phyloP scores from a whole-genome alignment of 2,888 invertebrate species.

The Drosophila ustulata region DNA sequence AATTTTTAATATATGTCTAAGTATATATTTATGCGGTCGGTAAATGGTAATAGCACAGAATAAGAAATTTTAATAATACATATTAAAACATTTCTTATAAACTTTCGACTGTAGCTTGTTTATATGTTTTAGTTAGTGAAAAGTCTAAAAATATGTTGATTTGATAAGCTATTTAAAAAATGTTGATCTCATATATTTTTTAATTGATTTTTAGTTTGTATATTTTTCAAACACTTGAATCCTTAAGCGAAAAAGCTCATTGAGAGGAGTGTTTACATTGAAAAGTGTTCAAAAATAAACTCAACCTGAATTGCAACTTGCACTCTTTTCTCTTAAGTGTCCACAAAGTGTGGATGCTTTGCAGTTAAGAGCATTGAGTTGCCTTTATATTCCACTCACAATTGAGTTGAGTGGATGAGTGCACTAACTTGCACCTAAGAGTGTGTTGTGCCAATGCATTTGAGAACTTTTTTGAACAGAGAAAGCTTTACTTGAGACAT shows the following conservation, averaged over 20 bases:
- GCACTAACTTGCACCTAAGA: conserved; percentile 34
- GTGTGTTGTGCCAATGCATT: conserved; percentile 13
- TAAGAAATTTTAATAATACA: too few species aligned
- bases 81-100: too few species aligned
- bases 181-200: too few species aligned
- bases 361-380: conserved; percentile 20
- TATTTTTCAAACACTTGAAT: too few species aligned
- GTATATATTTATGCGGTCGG: too few species aligned
- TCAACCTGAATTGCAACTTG: not conserved
- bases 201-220: too few species aligned
- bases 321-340: conserved; percentile 33
- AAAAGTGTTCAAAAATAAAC: not conserved
- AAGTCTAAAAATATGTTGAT: too few species aligned
- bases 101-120: too few species aligned
- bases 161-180: too few species aligned
- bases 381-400: conserved; percentile 11
- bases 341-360: conserved; percentile 5
- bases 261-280: not conserved
- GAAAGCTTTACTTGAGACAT: conserved; percentile 6
- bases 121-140: too few species aligned
- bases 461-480: not conserved
- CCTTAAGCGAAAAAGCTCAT: not conserved
- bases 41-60: too few species aligned
- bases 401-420: not conserved
- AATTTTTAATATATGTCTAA: too few species aligned